Conservation (phyloP, 2,113 vertebrate genomes). For the Triplophysa dalaica region DNA sequence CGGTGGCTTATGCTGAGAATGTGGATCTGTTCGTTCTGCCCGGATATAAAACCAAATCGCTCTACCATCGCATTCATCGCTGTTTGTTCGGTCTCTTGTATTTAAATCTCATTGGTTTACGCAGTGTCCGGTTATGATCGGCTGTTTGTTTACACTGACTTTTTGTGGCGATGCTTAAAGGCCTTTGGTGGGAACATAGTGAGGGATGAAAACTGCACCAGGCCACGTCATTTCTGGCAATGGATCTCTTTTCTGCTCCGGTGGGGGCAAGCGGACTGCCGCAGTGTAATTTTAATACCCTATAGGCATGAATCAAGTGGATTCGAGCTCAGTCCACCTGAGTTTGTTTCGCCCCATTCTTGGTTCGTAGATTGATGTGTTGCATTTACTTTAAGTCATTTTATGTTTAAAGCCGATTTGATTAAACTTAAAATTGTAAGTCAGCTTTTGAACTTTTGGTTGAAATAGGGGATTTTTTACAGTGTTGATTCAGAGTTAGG, state of each 20-base stretch:
- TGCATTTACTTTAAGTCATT: too few species aligned
- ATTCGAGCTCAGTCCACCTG: conserved; percentile 28
- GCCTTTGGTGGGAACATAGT: conserved; percentile 24
- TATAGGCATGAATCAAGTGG: conserved; percentile 49
- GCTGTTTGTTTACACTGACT: conserved; percentile 3
- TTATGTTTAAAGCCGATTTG: too few species aligned
- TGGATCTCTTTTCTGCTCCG: conserved; percentile 29
- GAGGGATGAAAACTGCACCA: conserved; percentile 33
- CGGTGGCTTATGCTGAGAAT: conserved; percentile 35
- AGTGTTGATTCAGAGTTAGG: not conserved
- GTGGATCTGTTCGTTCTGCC: conserved; percentile 32
- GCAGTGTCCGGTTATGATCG: conserved; percentile 18
- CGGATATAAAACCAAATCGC: conserved; percentile 25
- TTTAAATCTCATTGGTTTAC: conserved; percentile 8
- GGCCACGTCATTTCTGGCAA: conserved; percentile 51
- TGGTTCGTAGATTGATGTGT: too few species aligned
- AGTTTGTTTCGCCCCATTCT: conserved; percentile 32
- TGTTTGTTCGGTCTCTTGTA: conserved; percentile 42
- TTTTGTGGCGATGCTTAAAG: conserved; percentile 6
- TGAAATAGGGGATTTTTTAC: not conserved
- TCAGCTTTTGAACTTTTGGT: not conserved
- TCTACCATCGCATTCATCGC: not conserved
- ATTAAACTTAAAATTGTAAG: too few species aligned
- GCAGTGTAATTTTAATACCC: conserved; percentile 60
- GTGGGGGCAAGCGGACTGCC: conserved; percentile 41